Evolutionary conservation across 2,797 vertebrate species (phyloP), one percentile per base, ranked within the genome.

Genomic region (Mormyrus proboscirostris): DNA sequence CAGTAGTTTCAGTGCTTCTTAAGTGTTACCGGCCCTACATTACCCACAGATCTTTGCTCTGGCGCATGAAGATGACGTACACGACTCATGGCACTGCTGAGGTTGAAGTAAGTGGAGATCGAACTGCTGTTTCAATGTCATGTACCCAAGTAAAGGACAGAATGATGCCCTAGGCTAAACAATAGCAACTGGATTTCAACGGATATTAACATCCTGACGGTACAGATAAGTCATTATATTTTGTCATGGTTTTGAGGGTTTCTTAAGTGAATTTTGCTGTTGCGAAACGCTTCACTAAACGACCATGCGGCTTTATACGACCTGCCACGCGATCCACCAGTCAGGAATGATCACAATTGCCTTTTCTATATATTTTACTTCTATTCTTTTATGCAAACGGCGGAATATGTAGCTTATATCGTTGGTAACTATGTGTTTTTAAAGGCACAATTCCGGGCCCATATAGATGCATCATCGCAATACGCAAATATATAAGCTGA

Each of bases 121-220:
- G 73, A 55, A 89, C 91, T 92, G 91, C 49, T 7, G 1, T 5
- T 53, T 95, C 95, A 96, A 96, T 95, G 95, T 95, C 95, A 96
- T 33, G 73, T 87, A 55, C 50, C 89, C 89, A 86, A 83, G 0
- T 12, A 25, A 16, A 4, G 2, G 88, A 29, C 16, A 49, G 10
- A 55, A 47, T 29, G 14, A 50, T 0, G 9, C 51, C 8, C 2
- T 2, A 82, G 88, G 33, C 3, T 12, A 22, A 88, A 47, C 38
- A 86, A 47, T 14, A 12, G 49, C n/a, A 44, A 29, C 4, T 76
- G 16, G 12, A 87, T 87, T 50, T 73, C 84, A 22, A 55, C 49
- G 62, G 22, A 49, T 69, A 89, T 29, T 25, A 73, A 10, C 8
- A 44, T 62, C n/a, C 19, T 38, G 9, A 79, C 62, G 89, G 89